Base-by-base conservation (phyloP, 2,888 invertebrate species). In the Crioceris asparagi region DNA sequence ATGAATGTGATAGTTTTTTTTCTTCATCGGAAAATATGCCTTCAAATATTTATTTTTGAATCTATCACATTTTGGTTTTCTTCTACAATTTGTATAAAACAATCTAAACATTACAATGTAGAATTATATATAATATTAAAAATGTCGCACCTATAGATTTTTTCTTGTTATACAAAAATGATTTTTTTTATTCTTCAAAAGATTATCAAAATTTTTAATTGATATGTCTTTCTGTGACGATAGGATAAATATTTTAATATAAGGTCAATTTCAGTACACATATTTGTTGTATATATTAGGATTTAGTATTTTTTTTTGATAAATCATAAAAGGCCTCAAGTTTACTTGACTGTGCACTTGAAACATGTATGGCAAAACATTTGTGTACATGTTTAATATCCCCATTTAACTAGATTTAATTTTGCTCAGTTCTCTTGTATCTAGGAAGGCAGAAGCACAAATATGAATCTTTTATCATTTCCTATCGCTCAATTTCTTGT, bases 101-200 rank as follows among this genome's bases (percentile, higher is more conserved):
- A n/a, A n/a, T n/a, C n/a, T n/a, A n/a, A n/a, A n/a, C n/a, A n/a
- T n/a, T n/a, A n/a, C n/a, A n/a, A n/a, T n/a, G n/a, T n/a, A n/a
- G n/a, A n/a, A n/a, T n/a, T n/a, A n/a, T n/a, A n/a, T n/a, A 23
- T 23, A 33, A 40, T 14, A 36, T 14, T 40, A 33, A 31, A 35
- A 35, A 34, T 38, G 32, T 32, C 39, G 32, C 27, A 35, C 35
- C 35, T 34, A n/a, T n/a, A n/a, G n/a, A n/a, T n/a, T n/a, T n/a
- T n/a, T n/a, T n/a, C n/a, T n/a, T n/a, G n/a, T n/a, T n/a, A n/a
- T 21, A 21, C 21, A 21, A 21, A 21, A 10, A 21, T 21, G 21
- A 21, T 7, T 7, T 6, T 21, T 21, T n/a, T 21, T 21, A 21
- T 7, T 21, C 21, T 21, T 21, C 10, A 10, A 21, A 21, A 10